Evolutionary conservation across 2,888 invertebrate genomes (phyloP).

Genomic region (Seira ritae): DNA sequence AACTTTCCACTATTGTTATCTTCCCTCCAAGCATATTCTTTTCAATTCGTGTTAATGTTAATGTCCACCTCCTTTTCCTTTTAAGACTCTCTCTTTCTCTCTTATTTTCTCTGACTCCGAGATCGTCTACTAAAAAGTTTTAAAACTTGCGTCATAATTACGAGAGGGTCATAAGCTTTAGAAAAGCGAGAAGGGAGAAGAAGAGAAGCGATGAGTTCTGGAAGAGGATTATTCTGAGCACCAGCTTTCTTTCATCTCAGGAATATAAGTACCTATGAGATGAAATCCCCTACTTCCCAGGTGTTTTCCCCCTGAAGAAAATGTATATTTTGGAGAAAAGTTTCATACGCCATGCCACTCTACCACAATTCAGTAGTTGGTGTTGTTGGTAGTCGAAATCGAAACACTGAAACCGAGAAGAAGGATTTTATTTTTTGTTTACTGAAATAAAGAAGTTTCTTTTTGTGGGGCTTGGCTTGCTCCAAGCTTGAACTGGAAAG

Average conservation of each 20-base stretch:
- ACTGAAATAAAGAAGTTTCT: neutral
- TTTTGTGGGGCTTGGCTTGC: neutral
- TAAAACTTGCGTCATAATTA: constrained; percentile 1
- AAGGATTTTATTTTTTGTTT: neutral
- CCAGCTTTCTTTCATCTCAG: neutral
- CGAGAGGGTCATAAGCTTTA: neutral
- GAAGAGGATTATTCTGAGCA: constrained; percentile 2
- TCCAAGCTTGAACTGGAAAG: no score
- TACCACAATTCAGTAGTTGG: no score
- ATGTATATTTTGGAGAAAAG: no score
- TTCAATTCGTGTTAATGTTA: no score
- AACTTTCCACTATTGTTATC: neutral
- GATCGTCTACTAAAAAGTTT: neutral
- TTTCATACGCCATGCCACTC: no score
- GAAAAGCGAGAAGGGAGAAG: neutral
- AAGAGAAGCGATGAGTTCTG: neutral
- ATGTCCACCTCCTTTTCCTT: no score
- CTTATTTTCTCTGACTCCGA: no score
- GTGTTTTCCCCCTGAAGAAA: no score
- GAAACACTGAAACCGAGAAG: neutral
- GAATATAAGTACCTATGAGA: neutral
- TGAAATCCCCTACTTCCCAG: neutral
- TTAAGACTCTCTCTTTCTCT: neutral
- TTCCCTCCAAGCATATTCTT: neutral
- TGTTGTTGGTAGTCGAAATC: neutral